A percentile compares a stretch with the other conserved stretches of the same genome.
Conservation (phyloP, 1,140 invertebrate genomes). For the Coptotermes formosanus region DNA sequence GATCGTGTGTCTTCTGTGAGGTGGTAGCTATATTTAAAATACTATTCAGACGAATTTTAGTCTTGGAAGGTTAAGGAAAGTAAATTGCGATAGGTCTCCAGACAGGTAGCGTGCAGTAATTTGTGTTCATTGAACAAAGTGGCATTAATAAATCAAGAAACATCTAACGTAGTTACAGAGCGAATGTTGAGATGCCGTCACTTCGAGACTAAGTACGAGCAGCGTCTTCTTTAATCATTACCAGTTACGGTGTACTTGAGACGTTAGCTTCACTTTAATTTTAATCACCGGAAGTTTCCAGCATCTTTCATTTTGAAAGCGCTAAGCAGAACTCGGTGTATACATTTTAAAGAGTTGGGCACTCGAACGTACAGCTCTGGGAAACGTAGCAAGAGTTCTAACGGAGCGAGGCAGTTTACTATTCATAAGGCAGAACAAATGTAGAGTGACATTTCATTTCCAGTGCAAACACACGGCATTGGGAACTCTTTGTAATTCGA, state of each 20-base stretch:
- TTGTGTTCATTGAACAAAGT: too few relatives aligned
- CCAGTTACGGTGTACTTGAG: neutral
- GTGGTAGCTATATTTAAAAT: too few relatives aligned
- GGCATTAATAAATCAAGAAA: too few relatives aligned
- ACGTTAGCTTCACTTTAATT: neutral
- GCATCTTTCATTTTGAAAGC: neutral
- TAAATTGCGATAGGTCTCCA: too few relatives aligned
- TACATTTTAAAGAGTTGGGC: neutral
- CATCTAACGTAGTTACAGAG: too few relatives aligned
- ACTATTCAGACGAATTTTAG: too few relatives aligned
- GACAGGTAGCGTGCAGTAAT: too few relatives aligned
- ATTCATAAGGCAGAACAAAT: neutral
- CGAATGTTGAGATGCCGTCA: too few relatives aligned
- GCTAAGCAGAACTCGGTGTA: neutral
- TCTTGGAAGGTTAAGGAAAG: too few relatives aligned
- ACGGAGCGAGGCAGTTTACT: neutral
- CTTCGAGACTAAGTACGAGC: neutral
- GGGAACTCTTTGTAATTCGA: neutral
- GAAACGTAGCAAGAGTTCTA: neutral
- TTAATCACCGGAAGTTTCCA: slow-evolving; percentile 9
- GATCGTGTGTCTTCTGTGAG: too few relatives aligned
- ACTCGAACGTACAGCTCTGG: neutral
- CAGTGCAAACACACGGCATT: neutral
- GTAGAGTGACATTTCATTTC: neutral
- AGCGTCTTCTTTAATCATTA: neutral